Evolutionary conservation across 2,888 invertebrate species (phyloP).

Genomic region (Drosophila neonasuta): DNA sequence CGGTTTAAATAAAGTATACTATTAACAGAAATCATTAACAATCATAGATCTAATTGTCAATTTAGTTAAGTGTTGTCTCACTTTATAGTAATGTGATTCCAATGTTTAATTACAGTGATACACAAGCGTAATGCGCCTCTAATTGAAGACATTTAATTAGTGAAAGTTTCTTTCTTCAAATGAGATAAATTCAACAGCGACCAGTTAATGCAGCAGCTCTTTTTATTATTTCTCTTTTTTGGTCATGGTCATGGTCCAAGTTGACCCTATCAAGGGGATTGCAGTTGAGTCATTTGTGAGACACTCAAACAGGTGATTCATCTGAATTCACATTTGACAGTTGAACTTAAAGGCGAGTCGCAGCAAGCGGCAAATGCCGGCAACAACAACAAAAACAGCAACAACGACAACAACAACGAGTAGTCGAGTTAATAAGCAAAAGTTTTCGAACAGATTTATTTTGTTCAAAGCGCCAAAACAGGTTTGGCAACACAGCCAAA

Average conservation of each 20-base stretch:
- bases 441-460: conserved; percentile 28
- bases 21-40: conserved; percentile 6
- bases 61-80: conserved; percentile 11
- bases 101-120: conserved; percentile 24
- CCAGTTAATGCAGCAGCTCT: conserved; percentile 2
- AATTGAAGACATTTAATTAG: conserved; percentile 42
- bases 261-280: conserved; percentile 10
- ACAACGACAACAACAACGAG: conserved; percentile 14
- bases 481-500: conserved; percentile 1
- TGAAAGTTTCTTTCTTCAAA: conserved; percentile 42
- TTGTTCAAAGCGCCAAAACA: conserved; percentile 18
- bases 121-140: conserved; percentile 27
- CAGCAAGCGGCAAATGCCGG: conserved; percentile 27
- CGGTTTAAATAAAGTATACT: background rate
- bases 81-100: conserved; percentile 21
- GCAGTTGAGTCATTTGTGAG: conserved; percentile 42
- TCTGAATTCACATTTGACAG: conserved; percentile 43
- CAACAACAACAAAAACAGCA: conserved; percentile 9
- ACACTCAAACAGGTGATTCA: conserved; percentile 57
- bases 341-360: conserved; percentile 44
- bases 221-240: background rate
- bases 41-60: background rate
- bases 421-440: conserved; percentile 47
- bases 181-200: background rate
- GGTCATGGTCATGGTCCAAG: conserved; percentile 25